phyloP scores from a whole-genome alignment of 2,888 invertebrate genomes.

The Icerya purchasi region DNA sequence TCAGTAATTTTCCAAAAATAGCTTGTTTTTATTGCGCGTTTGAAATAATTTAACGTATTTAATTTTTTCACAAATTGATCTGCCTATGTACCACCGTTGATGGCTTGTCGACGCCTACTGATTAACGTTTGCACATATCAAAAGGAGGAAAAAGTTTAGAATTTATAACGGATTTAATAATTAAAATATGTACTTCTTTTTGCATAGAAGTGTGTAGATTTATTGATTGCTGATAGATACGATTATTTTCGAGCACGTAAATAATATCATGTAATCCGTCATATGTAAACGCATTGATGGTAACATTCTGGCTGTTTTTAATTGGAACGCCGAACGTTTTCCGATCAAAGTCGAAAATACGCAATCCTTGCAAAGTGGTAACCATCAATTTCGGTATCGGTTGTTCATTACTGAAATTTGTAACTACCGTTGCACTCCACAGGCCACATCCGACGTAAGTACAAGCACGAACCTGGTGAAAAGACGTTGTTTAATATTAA shows the following conservation, averaged over 20 bases:
- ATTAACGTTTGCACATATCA: too few relatives aligned
- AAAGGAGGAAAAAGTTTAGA: too few relatives aligned
- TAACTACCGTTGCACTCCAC: constrained; percentile 36
- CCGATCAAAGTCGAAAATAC: constrained; percentile 8
- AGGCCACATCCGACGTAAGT: constrained; percentile 57
- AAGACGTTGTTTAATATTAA: too few relatives aligned
- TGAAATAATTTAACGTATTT: too few relatives aligned
- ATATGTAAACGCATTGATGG: constrained; percentile 3
- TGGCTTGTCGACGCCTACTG: too few relatives aligned
- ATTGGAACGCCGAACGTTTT: constrained; percentile 5
- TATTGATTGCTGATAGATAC: constrained; percentile 3
- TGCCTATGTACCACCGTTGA: too few relatives aligned
- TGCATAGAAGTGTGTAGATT: constrained; percentile 3
- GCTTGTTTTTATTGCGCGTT: too few relatives aligned
- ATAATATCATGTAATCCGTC: constrained; percentile 2
- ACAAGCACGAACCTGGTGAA: constrained; percentile 55
- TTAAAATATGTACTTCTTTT: constrained; percentile 5
- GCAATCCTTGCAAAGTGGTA: constrained; percentile 6
- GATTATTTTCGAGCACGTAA: constrained; percentile 4
- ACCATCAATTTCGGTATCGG: constrained; percentile 8
- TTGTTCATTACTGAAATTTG: constrained; percentile 8
- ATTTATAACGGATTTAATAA: too few relatives aligned
- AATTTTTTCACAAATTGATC: too few relatives aligned
- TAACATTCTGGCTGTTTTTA: neutral
- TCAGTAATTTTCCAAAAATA: too few relatives aligned